A percentile compares a stretch with the other conserved stretches of the same genome.
Evolutionary conservation across 2,888 invertebrate genomes (phyloP).

Genomic region (Heliconius hortense): DNA sequence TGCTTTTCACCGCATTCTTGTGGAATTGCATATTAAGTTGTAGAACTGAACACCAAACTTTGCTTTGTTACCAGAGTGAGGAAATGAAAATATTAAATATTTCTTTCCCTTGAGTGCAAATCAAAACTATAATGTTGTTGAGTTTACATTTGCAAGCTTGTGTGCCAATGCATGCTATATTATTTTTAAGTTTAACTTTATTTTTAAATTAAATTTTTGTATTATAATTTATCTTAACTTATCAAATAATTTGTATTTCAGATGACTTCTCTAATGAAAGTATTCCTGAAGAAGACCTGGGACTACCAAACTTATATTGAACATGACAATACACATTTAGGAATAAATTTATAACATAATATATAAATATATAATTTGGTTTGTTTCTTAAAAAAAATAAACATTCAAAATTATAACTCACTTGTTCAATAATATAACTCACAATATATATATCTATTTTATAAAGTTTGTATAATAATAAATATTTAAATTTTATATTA

Average conservation of each 20-base stretch:
- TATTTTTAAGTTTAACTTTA: neutral
- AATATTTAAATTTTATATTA: neutral
- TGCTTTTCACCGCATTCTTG: too few relatives aligned
- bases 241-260: constrained; percentile 44
- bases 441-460: neutral
- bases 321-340: neutral
- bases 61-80: neutral
- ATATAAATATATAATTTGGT: neutral
- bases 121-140: neutral
- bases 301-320: constrained; percentile 63
- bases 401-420: neutral
- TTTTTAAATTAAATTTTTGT: neutral
- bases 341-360: neutral
- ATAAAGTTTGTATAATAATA: neutral
- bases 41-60: neutral
- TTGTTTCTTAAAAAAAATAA: neutral
- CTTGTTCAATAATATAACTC: neutral
- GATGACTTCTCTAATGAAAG: constrained; percentile 70
- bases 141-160: neutral
- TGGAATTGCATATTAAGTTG: too few relatives aligned
- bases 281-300: constrained; percentile 58
- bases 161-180: too few relatives aligned
- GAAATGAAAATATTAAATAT: neutral
- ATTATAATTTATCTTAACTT: neutral
- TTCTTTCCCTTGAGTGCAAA: neutral